Evolutionary conservation across 2,113 vertebrate genomes (phyloP).

Genomic region (Eudyptes chrysolophus): DNA sequence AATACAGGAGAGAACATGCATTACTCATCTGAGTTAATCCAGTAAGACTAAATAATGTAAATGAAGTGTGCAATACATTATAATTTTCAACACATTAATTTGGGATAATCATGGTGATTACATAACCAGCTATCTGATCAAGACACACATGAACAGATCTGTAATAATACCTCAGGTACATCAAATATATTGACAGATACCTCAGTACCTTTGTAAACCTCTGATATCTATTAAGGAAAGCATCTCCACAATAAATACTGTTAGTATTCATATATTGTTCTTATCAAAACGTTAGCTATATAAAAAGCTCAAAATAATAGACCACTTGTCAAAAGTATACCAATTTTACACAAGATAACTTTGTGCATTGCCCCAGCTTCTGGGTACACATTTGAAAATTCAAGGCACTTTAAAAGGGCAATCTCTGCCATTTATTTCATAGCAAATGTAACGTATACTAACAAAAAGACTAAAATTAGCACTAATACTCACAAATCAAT

Average conservation of each 20-base stretch:
- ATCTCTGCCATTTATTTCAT: background rate
- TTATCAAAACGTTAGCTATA: background rate
- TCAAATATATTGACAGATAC: background rate
- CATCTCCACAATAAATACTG: background rate
- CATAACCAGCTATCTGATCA: background rate
- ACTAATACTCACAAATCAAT: background rate
- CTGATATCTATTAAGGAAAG: background rate
- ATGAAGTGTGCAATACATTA: background rate
- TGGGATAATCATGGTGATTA: constrained; percentile 18
- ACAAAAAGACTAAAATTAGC: background rate
- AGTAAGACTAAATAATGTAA: constrained; percentile 19
- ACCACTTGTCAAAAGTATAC: background rate
- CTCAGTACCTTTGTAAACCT: background rate
- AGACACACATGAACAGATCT: background rate
- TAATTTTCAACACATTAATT: constrained; percentile 6
- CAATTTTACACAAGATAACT: background rate
- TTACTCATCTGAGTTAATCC: background rate
- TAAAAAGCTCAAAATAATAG: background rate
- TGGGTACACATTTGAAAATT: background rate
- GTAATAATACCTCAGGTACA: background rate
- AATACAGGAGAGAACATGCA: background rate
- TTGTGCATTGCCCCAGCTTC: background rate
- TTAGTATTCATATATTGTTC: background rate
- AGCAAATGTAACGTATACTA: background rate
- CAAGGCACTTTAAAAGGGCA: background rate